Base-by-base conservation (phyloP, 2,888 invertebrate genomes). In the Dasypolia templi region DNA sequence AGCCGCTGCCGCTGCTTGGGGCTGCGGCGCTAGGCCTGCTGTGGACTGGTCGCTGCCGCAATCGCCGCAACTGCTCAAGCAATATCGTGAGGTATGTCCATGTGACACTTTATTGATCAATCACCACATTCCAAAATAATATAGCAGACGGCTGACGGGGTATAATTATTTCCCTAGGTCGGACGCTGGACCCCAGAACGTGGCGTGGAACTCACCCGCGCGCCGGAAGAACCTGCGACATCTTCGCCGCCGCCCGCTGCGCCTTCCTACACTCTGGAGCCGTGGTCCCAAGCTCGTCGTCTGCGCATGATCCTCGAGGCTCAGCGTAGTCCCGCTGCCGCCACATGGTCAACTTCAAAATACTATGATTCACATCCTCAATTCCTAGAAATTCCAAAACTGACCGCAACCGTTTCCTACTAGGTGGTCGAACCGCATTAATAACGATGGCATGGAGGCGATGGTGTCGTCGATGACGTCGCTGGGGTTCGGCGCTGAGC, bases 21-120 rank as follows among this genome's bases (percentile, higher is more conserved):
- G 95, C 89, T 91, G 92, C 85, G 96, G 95, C 61, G 95, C 95
- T 61, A 87, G 96, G 1, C 95, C 95, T 51, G 93, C 95, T 70
- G 96, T 96, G 32, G 95, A 95, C 88, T 96, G 96, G 96, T 96
- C 96, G 72, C 91, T 95, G 90, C 95, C 95, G 84, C 95, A 96
- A 89, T 95, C 95, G 71, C 93, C 95, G 83, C 95, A 95, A 77
- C 89, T 95, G 85, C 87, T 95, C 71, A 92, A 92, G 78, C 96
- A 96, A 87, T 96, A 96, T 75, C 91, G 95, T n/a, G 96, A 96
- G 94, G 96, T 95, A 35, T 61, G 77, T 75, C 0, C 1, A n/a
- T 29, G 17, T 29, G 7, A 19, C 19, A 53, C 17, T 59, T 22
- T 35, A 14, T n/a, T n/a, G n/a, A n/a, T 39, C 9, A 6, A 39